Percentiles rank a stretch among this genome's conserved stretches.
These are phyloP conservation scores for Psophia crepitans DNA, from an alignment of 2,113 vertebrate species.

Conservation along the genomic window DNA sequence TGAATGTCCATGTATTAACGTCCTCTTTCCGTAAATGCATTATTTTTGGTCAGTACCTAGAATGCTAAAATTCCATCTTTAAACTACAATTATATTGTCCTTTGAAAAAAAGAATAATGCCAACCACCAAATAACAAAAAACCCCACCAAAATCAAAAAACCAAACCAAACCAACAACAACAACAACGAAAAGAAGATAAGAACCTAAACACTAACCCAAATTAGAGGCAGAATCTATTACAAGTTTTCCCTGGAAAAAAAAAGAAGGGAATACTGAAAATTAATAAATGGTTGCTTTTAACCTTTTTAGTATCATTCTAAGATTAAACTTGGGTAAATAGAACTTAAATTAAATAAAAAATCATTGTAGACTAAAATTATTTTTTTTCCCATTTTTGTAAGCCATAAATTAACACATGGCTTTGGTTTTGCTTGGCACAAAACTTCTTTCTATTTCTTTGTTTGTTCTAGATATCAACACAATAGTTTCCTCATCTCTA, in stretches of 20 bases:
- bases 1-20: background rate
- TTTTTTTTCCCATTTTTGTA: background rate
- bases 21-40: background rate
- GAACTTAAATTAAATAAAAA: background rate
- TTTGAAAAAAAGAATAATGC: background rate
- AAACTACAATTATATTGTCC: background rate
- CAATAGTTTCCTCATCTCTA: background rate
- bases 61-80: background rate
- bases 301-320: background rate
- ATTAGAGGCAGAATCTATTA: background rate
- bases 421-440: background rate
- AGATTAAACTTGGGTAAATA: background rate
- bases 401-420: background rate
- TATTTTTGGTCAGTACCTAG: background rate
- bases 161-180: too few relatives aligned
- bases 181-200: background rate
- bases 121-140: background rate
- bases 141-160: too few relatives aligned
- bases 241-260: background rate
- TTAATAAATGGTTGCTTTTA: background rate
- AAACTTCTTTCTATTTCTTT: background rate
- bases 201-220: background rate
- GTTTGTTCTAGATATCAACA: background rate
- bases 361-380: background rate
- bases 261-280: background rate